A percentile compares a stretch with the other conserved stretches of the same genome.
These are phyloP conservation scores for Poeciliopsis turneri DNA, from an alignment of 2,797 vertebrate genomes.

Conservation along the genomic window DNA sequence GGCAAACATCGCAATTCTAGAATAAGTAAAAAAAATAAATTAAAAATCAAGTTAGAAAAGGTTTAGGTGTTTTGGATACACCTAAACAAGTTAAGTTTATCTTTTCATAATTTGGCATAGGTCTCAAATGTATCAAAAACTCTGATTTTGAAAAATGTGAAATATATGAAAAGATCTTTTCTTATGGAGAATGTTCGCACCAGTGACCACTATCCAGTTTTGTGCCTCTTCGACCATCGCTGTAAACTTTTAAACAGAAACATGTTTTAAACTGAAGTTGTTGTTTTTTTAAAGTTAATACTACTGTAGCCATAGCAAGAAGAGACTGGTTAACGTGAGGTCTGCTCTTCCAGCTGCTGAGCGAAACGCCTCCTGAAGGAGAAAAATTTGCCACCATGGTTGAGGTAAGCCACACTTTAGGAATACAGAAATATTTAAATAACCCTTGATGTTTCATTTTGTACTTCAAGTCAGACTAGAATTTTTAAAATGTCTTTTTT, in stretches of 20 bases:
- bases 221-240: not conserved
- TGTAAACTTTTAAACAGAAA: not conserved
- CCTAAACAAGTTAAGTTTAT: not conserved
- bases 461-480: not conserved
- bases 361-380: constrained; percentile 94
- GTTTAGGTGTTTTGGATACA: not conserved
- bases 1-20: no score
- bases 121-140: not conserved
- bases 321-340: not conserved
- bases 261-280: not conserved
- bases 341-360: constrained; percentile 84
- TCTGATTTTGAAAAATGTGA: not conserved
- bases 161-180: not conserved
- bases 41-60: not conserved
- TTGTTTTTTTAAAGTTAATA: not conserved
- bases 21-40: not conserved
- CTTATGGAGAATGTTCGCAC: not conserved
- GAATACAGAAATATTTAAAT: not conserved
- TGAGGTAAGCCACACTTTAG: constrained; percentile 83
- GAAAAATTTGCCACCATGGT: constrained; percentile 95
- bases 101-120: not conserved
- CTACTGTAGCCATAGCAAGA: not conserved
- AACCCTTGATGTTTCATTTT: not conserved
- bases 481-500: constrained; percentile 26
- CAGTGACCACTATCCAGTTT: not conserved